These are phyloP conservation scores for Monochamus alternatus DNA, from an alignment of 2,888 invertebrate genomes.

Conservation along the genomic window DNA sequence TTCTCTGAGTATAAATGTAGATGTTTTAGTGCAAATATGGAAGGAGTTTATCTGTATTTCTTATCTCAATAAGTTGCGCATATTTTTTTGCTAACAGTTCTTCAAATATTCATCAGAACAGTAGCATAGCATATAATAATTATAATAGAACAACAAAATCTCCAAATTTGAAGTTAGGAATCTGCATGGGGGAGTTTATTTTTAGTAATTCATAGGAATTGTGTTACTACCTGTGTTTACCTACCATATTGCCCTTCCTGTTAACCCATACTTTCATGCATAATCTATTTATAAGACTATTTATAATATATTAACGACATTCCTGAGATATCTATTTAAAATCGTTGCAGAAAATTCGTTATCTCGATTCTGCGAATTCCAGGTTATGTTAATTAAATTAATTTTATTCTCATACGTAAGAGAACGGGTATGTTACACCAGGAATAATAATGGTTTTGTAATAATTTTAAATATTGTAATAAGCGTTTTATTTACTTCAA, in stretches of 20 bases:
- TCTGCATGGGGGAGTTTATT: too few species aligned
- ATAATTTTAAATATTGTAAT: neutral
- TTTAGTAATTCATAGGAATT: too few species aligned
- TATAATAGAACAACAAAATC: too few species aligned
- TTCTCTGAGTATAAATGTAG: too few species aligned
- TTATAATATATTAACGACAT: constrained; percentile 29
- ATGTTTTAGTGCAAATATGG: too few species aligned
- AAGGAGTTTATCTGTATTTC: too few species aligned
- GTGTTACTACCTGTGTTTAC: neutral
- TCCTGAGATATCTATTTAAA: constrained; percentile 25
- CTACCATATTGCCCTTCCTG: neutral
- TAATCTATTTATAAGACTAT: constrained; percentile 8
- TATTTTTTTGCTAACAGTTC: too few species aligned
- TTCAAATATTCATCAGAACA: too few species aligned
- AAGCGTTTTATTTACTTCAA: neutral
- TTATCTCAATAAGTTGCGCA: too few species aligned
- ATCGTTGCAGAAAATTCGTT: constrained; percentile 12
- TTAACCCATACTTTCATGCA: neutral
- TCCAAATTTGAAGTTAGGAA: too few species aligned
- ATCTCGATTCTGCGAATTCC: constrained; percentile 19
- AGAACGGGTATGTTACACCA: constrained; percentile 4
- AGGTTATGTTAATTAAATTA: constrained; percentile 25
- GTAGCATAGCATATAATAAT: too few species aligned
- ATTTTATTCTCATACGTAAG: constrained; percentile 20
- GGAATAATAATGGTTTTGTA: constrained; percentile 12